Conservation (phyloP, 2,113 vertebrate species). For the Tragelaphus imberbis region DNA sequence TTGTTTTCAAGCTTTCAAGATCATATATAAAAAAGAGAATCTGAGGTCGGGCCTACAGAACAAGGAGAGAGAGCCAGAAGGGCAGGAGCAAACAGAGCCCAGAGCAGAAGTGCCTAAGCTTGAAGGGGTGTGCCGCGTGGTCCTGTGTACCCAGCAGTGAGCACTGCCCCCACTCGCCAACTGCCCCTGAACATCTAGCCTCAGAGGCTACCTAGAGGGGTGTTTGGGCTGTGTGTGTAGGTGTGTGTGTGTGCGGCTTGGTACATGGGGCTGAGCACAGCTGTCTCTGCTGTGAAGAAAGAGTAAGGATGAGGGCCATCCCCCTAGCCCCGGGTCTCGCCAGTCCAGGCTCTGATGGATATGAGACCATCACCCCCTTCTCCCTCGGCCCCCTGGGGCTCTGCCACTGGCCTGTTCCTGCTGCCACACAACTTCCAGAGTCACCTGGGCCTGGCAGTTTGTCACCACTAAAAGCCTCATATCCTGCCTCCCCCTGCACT, state of each 20-base stretch:
- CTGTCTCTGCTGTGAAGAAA: not conserved
- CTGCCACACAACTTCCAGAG: not conserved
- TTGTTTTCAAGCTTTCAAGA: not conserved
- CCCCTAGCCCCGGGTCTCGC: fast-evolving
- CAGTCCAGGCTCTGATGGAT: not conserved
- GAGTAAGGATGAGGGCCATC: fast-evolving
- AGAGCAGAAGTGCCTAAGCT: fast-evolving
- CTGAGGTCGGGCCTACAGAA: not conserved
- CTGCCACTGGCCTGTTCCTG: not conserved
- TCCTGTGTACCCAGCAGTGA: not conserved
- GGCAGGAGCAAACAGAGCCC: not conserved
- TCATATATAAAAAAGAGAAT: not conserved
- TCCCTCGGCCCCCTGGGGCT: not conserved
- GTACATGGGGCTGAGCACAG: fast-evolving
- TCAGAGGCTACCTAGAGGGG: fast-evolving
- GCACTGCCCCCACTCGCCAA: fast-evolving
- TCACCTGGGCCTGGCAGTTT: slow-evolving; percentile 54
- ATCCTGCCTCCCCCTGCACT: slow-evolving; percentile 44
- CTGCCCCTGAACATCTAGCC: fast-evolving
- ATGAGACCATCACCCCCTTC: not conserved
- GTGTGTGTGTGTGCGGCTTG: too few species aligned
- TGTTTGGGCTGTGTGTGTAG: fast-evolving
- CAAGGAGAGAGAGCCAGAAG: not conserved
- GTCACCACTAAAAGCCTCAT: slow-evolving; percentile 65
- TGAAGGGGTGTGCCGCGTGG: fast-evolving